Evolutionary conservation across 2,113 vertebrate genomes (phyloP).

Genomic region (Anhinga rufa): DNA sequence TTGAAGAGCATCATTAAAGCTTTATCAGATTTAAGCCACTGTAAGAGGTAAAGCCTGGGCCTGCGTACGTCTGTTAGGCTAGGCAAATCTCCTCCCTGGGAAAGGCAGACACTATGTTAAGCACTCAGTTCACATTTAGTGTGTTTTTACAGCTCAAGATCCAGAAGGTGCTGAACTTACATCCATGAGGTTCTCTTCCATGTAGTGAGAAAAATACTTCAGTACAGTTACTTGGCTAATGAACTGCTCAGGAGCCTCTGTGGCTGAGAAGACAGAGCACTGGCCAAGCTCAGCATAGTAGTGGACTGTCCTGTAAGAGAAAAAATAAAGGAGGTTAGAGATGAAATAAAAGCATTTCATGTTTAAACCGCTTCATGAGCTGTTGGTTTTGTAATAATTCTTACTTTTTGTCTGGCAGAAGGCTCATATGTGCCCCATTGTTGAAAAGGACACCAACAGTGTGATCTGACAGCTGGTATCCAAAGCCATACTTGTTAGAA

Average conservation of each 20-base stretch:
- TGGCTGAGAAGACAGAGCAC: conserved; percentile 85
- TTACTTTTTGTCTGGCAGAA: conserved; percentile 96
- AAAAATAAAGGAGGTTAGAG: background rate
- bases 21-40: conserved; percentile 98
- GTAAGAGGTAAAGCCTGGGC: conserved; percentile 90
- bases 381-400: background rate
- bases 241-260: conserved; percentile 91
- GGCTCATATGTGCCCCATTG: conserved; percentile 97
- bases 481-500: conserved; percentile 98
- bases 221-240: conserved; percentile 95
- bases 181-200: conserved; percentile 98
- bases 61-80: conserved; percentile 83
- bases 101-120: background rate
- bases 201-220: conserved; percentile 98
- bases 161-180: conserved; percentile 74
- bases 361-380: background rate
- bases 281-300: conserved; percentile 94
- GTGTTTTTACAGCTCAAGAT: background rate
- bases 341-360: background rate
- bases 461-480: conserved; percentile 97
- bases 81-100: conserved; percentile 90
- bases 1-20: conserved; percentile 99
- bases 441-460: conserved; percentile 98
- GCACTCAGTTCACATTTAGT: background rate
- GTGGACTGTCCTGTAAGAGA: conserved; percentile 85